Percentiles rank a stretch among this genome's conserved stretches.
Evolutionary conservation across 2,797 vertebrate species (phyloP).

Genomic region (Adelosebastes latens): DNA sequence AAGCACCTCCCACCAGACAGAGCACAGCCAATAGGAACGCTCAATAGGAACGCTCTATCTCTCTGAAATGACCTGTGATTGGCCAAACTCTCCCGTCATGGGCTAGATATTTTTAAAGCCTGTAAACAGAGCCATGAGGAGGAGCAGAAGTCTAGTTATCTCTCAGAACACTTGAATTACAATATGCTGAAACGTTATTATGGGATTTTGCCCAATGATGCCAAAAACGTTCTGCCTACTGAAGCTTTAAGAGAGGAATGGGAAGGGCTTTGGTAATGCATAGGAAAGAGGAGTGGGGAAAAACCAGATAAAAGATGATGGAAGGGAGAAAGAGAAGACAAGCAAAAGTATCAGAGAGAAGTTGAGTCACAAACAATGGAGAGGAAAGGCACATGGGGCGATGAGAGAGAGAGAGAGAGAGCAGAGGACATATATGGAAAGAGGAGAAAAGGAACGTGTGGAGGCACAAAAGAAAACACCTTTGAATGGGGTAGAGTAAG

Average conservation of each 20-base stretch:
- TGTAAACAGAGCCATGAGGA: too few species aligned
- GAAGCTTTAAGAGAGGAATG: neutral
- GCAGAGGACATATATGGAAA: neutral
- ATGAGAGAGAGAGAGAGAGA: neutral
- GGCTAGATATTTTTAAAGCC: too few species aligned
- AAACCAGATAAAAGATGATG: neutral
- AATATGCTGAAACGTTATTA: too few species aligned
- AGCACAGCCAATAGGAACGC: too few species aligned
- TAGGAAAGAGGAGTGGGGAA: neutral
- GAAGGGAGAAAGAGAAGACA: neutral
- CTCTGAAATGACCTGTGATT: too few species aligned
- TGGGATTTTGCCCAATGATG: too few species aligned
- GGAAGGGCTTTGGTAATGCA: neutral
- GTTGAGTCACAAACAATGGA: neutral
- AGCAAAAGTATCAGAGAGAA: neutral
- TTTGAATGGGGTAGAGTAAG: neutral
- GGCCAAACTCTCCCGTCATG: too few species aligned
- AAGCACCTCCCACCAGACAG: too few species aligned
- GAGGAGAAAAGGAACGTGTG: neutral
- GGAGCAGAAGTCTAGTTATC: too few species aligned
- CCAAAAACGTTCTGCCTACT: too few species aligned
- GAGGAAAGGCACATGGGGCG: neutral
- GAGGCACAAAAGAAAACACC: neutral
- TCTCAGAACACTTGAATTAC: too few species aligned
- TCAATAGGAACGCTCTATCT: too few species aligned